Evolutionary conservation across 2,797 vertebrate species (phyloP), one percentile per base, ranked within the genome.

Genomic region (Sandelia bainsii): DNA sequence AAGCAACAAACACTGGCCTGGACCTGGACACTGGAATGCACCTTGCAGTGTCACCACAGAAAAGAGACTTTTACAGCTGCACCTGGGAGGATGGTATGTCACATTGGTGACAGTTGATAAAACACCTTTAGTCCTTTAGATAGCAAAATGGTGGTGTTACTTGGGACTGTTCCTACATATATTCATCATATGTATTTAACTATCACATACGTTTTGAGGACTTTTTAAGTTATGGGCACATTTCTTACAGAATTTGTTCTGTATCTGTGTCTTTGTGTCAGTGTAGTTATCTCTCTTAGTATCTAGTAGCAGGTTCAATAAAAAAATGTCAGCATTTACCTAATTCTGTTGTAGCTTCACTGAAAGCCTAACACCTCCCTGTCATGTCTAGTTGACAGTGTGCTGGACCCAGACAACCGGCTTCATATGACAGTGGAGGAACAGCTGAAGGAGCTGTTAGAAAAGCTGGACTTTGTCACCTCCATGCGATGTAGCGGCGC

Each of bases 1-100:
- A 99, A 92, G 96, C 96, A 79, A 94, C 96, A 74, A 97, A 86
- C 92, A 96, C 95, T 6, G 98, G 97, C 81, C 96, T 97, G 89
- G 98, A 99, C 92, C 83, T 93, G 61, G 91, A 92, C 84, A 94
- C 95, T 45, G 96, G 97, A 85, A 96, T 97, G 94, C 98, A 96
- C 84, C 93, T 97, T 74, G 94, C 95, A 1, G 95, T 97, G 72
- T 96, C 96, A 6, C 96, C 96, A 50, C 96, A 95, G 90, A 93
- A 95, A 39, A 91, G 95, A 81, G 95, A 96, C 91, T 97, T 97
- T 91, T 96, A 96, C 91, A 94, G 93, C 87, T 98, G 97, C 91
- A 97, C 96, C 77, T 99, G 97, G 96, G 97, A 97, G 64, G 97
- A 99, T 23, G 96, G 98, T 98, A 86, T 96, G 96, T 72, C n/a